Conservation (phyloP, 2,888 invertebrate genomes). For the Drosophila longiperda region DNA sequence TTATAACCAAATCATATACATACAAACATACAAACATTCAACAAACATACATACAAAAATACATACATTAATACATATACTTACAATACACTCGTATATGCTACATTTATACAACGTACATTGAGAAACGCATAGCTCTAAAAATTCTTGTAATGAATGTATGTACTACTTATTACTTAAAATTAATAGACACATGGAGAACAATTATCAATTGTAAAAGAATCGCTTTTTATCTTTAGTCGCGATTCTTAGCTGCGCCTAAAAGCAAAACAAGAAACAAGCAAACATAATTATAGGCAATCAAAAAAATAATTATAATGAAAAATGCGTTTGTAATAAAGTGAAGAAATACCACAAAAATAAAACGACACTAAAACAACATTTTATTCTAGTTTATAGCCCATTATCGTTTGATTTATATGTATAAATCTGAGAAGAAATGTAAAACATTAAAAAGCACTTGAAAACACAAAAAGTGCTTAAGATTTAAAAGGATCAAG, state of each 20-base stretch:
- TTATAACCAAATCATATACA: constrained; percentile 59
- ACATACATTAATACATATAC: constrained; percentile 26
- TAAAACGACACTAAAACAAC: background rate
- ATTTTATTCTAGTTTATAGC: constrained; percentile 7
- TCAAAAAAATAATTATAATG: constrained; percentile 54
- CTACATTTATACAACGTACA: constrained; percentile 55
- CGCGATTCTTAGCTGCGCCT: constrained; percentile 42
- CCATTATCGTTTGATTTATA: background rate
- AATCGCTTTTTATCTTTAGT: constrained; percentile 54
- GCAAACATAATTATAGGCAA: constrained; percentile 66
- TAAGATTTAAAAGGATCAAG: background rate
- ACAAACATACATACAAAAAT: constrained; percentile 37
- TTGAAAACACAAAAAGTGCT: background rate
- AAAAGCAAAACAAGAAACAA: constrained; percentile 23
- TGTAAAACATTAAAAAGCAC: too few relatives aligned
- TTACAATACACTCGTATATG: constrained; percentile 54
- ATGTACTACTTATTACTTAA: constrained; percentile 38
- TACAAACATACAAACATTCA: constrained; percentile 39
- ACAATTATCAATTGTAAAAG: constrained; percentile 26
- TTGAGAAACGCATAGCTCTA: constrained; percentile 29
- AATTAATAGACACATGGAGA: constrained; percentile 32
- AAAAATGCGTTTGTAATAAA: constrained; percentile 71
- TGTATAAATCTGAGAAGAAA: background rate
- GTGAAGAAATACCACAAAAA: constrained; percentile 52
- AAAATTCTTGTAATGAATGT: constrained; percentile 45